These are phyloP conservation scores for Toxonevra muliebris DNA, from an alignment of 2,888 invertebrate genomes.

Conservation along the genomic window DNA sequence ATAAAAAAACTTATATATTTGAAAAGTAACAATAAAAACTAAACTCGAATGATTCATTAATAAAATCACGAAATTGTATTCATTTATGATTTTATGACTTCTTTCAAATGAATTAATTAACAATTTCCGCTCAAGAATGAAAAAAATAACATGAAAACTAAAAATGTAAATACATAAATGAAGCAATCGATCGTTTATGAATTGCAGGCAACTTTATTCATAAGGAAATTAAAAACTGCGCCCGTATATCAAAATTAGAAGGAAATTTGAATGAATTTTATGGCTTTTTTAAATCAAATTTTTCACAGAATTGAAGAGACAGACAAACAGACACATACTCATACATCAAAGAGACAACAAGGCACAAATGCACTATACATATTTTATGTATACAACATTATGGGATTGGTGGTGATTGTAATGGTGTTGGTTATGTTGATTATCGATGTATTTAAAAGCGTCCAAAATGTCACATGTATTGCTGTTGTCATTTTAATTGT, in stretches of 20 bases:
- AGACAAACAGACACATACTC: too few species aligned
- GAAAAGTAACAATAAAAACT: too few species aligned
- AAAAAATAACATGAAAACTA: background rate
- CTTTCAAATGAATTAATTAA: background rate
- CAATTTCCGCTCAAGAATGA: background rate
- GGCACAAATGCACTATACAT: too few species aligned
- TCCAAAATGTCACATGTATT: too few species aligned
- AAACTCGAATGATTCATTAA: background rate
- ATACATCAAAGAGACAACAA: too few species aligned
- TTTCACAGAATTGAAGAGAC: too few species aligned
- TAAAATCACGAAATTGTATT: background rate
- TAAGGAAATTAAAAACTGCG: background rate
- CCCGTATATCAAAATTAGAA: constrained; percentile 3
- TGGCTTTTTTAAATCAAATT: background rate
- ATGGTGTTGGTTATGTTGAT: too few species aligned
- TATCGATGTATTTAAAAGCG: too few species aligned
- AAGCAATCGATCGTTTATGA: background rate
- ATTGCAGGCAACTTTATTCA: background rate
- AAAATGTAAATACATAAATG: background rate
- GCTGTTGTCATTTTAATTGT: too few species aligned
- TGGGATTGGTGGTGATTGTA: too few species aligned
- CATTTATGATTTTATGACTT: background rate
- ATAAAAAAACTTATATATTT: too few species aligned
- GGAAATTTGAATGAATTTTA: constrained; percentile 1
- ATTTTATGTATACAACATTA: too few species aligned